These are phyloP conservation scores for Myodes glareolus DNA, from an alignment of 2,113 vertebrate species.

Conservation along the genomic window DNA sequence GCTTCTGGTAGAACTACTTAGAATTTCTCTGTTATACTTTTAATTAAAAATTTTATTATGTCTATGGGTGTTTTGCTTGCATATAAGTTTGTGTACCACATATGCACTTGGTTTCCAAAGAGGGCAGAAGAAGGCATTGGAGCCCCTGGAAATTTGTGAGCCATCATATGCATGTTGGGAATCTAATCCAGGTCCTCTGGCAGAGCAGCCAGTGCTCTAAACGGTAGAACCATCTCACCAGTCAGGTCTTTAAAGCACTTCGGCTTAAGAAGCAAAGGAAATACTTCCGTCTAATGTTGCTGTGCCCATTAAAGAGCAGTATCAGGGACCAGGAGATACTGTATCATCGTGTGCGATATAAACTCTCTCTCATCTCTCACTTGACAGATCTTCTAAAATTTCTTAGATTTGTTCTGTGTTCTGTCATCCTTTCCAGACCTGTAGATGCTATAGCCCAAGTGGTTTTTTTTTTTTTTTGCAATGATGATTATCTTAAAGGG, in stretches of 20 bases:
- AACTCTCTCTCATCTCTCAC: neutral
- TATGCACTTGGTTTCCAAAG: neutral
- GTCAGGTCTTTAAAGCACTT: neutral
- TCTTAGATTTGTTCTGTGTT: slow-evolving; percentile 46
- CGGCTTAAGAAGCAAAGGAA: neutral
- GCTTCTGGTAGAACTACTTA: neutral
- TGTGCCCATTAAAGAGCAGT: neutral
- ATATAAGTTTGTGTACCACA: neutral
- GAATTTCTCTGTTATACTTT: neutral
- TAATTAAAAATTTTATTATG: neutral
- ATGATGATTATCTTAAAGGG: neutral
- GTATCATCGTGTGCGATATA: neutral
- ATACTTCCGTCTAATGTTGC: neutral
- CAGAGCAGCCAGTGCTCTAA: too few relatives aligned
- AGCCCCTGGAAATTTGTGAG: neutral
- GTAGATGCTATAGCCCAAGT: neutral
- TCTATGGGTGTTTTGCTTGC: neutral
- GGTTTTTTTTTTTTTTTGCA: neutral
- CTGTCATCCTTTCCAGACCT: slow-evolving; percentile 27
- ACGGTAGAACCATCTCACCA: neutral
- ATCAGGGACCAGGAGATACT: neutral
- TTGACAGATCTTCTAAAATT: neutral
- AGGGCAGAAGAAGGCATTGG: neutral
- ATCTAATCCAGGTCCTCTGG: neutral
- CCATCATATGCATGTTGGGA: too few relatives aligned